Conservation (phyloP, 2,888 invertebrate species). For the Branchellion lobata region DNA sequence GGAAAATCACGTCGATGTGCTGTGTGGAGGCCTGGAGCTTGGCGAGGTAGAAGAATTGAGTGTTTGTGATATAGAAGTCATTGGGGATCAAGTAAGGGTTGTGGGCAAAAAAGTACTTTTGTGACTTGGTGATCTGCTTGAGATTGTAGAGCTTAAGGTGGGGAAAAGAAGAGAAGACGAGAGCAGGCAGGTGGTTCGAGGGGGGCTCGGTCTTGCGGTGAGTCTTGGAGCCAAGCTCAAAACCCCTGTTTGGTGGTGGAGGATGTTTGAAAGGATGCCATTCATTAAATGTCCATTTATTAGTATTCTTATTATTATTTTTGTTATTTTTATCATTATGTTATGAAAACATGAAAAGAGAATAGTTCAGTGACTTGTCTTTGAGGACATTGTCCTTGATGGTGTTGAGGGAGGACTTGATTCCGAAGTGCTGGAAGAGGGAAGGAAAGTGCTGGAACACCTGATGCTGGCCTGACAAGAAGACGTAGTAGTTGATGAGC, state of each 20-base stretch:
- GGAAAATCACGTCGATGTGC: neutral
- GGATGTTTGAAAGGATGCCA: too few species aligned
- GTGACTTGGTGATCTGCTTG: too few species aligned
- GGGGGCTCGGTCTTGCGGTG: neutral
- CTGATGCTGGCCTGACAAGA: constrained; percentile 48
- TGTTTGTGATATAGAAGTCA: neutral
- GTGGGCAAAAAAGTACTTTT: too few species aligned
- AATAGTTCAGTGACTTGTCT: constrained; percentile 53
- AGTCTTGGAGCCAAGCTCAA: neutral
- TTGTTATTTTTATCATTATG: neutral
- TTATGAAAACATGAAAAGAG: neutral
- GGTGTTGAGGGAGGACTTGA: constrained; percentile 57
- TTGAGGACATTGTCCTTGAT: constrained; percentile 58
- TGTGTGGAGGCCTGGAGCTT: neutral
- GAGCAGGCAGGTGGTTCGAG: neutral
- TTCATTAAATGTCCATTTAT: too few species aligned
- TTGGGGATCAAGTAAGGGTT: too few species aligned
- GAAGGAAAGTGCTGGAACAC: constrained; percentile 51
- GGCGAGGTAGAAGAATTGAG: neutral
- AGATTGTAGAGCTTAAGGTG: neutral
- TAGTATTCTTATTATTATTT: neutral
- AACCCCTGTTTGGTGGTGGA: neutral
- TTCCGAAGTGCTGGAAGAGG: constrained; percentile 54
- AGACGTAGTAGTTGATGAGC: constrained; percentile 50
- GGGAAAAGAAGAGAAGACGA: neutral